Evolutionary conservation across 35 echinoderm and acorn worm genomes (phyloP).

Genomic region (Acanthaster planci): DNA sequence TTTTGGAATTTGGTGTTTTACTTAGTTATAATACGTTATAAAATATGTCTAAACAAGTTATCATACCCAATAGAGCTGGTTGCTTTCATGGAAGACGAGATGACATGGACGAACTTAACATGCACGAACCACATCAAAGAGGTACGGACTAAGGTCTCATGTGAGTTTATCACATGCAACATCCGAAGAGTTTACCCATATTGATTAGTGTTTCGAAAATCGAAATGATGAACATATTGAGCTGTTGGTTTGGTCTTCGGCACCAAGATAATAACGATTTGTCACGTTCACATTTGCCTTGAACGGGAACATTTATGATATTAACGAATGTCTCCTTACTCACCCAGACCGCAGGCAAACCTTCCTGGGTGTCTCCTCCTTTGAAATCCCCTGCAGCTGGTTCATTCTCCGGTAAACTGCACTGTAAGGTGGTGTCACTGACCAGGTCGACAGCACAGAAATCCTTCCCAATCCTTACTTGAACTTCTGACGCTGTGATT

Average conservation of each 20-base stretch:
- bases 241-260: not conserved
- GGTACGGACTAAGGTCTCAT: not conserved
- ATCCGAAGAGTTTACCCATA: not conserved
- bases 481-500: constrained; percentile 18
- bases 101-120: too few relatives aligned
- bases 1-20: not conserved
- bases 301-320: not conserved
- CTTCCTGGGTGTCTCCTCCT: not conserved
- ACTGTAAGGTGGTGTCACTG: not conserved
- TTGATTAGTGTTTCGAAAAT: not conserved
- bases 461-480: constrained; percentile 15
- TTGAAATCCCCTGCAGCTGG: constrained; percentile 29
- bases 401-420: not conserved
- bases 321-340: constrained; percentile 1
- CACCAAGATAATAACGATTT: not conserved
- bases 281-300: not conserved
- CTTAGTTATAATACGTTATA: not conserved
- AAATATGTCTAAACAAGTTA: too few relatives aligned
- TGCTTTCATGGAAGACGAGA: too few relatives aligned
- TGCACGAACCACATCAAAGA: too few relatives aligned
- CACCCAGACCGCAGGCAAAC: constrained; percentile 38
- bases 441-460: not conserved
- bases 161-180: not conserved
- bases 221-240: not conserved
- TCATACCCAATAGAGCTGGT: too few relatives aligned